These are phyloP conservation scores for Aphrophora alni DNA, from an alignment of 2,888 invertebrate species.

Conservation along the genomic window DNA sequence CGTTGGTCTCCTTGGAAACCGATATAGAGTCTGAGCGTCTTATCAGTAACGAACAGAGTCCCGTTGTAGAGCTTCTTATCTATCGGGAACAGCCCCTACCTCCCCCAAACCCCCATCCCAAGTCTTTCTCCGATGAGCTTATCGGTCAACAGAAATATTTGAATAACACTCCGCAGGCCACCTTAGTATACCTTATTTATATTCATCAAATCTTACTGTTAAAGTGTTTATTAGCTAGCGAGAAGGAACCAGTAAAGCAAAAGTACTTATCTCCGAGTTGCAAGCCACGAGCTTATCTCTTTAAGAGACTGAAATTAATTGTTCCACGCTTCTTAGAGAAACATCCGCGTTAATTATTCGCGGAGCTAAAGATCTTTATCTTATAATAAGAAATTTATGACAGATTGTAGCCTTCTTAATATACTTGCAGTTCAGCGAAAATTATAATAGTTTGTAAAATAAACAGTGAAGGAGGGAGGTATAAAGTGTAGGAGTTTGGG, in stretches of 20 bases:
- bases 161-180: constrained; percentile 29
- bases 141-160: constrained; percentile 42
- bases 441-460: constrained; percentile 2
- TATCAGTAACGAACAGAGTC: constrained; percentile 29
- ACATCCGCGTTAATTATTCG: constrained; percentile 2
- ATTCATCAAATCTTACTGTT: constrained; percentile 5
- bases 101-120: not conserved
- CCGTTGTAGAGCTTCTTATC: constrained; percentile 36
- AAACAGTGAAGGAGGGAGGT: not conserved
- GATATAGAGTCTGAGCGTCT: constrained; percentile 9
- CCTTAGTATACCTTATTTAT: constrained; percentile 7
- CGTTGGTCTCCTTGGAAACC: not conserved
- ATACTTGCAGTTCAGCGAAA: not conserved
- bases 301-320: not conserved
- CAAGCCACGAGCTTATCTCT: not conserved
- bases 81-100: constrained; percentile 34
- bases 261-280: not conserved
- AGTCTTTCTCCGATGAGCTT: constrained; percentile 9
- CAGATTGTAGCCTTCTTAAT: not conserved
- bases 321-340: constrained; percentile 9
- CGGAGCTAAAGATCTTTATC: not conserved
- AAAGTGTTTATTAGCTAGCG: not conserved
- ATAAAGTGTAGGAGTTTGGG: too few relatives aligned
- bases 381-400: constrained; percentile 5
- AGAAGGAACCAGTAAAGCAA: not conserved